phyloP scores from a whole-genome alignment of 2,888 invertebrate genomes.

The Sarcophaga carnaria region DNA sequence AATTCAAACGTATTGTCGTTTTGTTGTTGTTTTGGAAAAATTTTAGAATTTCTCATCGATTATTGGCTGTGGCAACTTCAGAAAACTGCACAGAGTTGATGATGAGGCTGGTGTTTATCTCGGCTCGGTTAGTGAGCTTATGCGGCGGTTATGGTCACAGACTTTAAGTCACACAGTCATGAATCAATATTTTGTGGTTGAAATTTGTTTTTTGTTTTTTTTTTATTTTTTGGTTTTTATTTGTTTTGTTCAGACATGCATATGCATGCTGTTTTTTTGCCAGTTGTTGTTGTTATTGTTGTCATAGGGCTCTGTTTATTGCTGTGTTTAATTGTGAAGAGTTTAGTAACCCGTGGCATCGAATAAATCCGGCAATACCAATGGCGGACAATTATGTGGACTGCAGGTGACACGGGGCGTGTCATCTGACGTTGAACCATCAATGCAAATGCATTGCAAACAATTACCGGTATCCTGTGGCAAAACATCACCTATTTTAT shows the following conservation, averaged over 20 bases:
- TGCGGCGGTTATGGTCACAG: not conserved
- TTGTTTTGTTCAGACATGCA: slow-evolving; percentile 29
- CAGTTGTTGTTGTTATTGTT: slow-evolving; percentile 5
- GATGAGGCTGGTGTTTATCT: not conserved
- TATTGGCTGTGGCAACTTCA: slow-evolving; percentile 35
- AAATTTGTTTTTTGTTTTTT: not conserved
- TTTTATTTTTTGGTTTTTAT: slow-evolving; percentile 7
- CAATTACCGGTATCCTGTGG: slow-evolving; percentile 88
- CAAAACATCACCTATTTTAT: slow-evolving; percentile 85
- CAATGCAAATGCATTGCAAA: slow-evolving; percentile 86
- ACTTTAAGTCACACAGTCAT: slow-evolving; percentile 13
- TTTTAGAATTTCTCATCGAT: slow-evolving; percentile 20
- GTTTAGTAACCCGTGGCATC: slow-evolving; percentile 82
- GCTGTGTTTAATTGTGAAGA: slow-evolving; percentile 14
- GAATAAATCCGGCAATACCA: slow-evolving; percentile 81
- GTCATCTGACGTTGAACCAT: slow-evolving; percentile 82
- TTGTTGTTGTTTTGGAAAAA: not conserved
- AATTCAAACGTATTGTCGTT: no score
- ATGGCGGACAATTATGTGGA: slow-evolving; percentile 82
- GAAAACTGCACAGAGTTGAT: slow-evolving; percentile 34
- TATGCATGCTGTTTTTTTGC: slow-evolving; percentile 35
- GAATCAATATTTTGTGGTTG: slow-evolving; percentile 2
- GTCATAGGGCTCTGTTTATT: not conserved
- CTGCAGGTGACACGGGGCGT: slow-evolving; percentile 81
- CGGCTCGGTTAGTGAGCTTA: not conserved